These are phyloP conservation scores for Cataglyphis altisquamis DNA, from an alignment of 2,888 invertebrate species.

Conservation along the genomic window DNA sequence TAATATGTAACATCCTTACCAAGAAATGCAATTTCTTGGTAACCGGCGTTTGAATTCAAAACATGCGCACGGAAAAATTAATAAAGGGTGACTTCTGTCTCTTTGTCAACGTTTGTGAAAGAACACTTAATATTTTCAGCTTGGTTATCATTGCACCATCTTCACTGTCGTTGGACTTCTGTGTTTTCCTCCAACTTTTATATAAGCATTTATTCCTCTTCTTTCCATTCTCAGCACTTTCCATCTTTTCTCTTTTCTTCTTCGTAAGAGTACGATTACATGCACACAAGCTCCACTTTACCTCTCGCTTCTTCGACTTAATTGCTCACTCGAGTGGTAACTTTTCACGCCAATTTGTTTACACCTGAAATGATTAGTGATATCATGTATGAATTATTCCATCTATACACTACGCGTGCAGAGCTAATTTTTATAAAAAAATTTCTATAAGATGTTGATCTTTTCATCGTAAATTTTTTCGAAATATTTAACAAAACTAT, in stretches of 20 bases:
- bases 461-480: background rate
- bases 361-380: background rate
- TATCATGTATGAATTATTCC: conserved; percentile 8
- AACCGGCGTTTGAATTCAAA: background rate
- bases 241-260: conserved; percentile 50
- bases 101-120: conserved; percentile 68
- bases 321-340: conserved; percentile 60
- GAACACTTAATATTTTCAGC: conserved; percentile 72
- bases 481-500: background rate
- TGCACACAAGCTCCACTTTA: conserved; percentile 21
- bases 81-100: conserved; percentile 69
- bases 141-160: conserved; percentile 65
- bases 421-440: background rate
- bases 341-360: conserved; percentile 57
- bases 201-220: conserved; percentile 53
- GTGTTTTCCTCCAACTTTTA: conserved; percentile 71
- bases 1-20: background rate
- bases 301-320: conserved; percentile 58
- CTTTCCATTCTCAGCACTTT: background rate
- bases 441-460: background rate
- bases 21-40: background rate
- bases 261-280: background rate
- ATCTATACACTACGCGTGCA: background rate
- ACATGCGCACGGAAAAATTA: conserved; percentile 64
- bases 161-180: conserved; percentile 65